Base-by-base conservation (phyloP, 2,888 invertebrate genomes). In the Subacronicta megacephala region DNA sequence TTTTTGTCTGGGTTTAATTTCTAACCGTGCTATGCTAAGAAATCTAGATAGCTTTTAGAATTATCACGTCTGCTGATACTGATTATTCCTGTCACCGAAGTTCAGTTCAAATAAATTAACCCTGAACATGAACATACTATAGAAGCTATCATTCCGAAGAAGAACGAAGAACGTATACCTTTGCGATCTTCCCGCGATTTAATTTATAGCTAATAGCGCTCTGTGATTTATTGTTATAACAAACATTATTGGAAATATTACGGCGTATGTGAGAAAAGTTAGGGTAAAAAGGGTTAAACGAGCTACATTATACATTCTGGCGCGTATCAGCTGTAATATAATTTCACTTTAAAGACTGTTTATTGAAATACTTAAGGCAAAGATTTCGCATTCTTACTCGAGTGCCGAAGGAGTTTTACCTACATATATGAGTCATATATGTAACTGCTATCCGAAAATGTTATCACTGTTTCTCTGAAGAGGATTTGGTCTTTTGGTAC, bases 181-280 rank as follows among this genome's bases (percentile, higher is more conserved):
- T 37, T n/a, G 12, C n/a, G 51, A 62, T 62, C 49, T 49, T 45
- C 67, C 36, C 35, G 33, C 42, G 64, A 65, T 71, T 56, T 46
- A 77, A 75, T 78, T 79, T 74, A 78, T 74, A 46, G 67, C 62
- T 51, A 56, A 63, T 57, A 65, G 55, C 43, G 44, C 35, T 41
- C 50, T 55, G 37, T 74, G 75, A 80, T 78, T 77, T 71, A 73
- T 70, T 54, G 45, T 65, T 67, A 55, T 67, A 43, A 62, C 58
- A 59, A 54, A 63, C 54, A 61, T 64, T 64, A 70, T 59, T 52
- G 49, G 53, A 37, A 50, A 46, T 58, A 56, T 59, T 47, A 59
- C 12, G 35, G 26, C 9, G 41, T 52, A 57, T 37, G 59, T 45
- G 52, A 57, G 71, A 37, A 52, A 70, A 64, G 38, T 51, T 33